phyloP scores from a whole-genome alignment of 2,888 invertebrate genomes.

The Myopa tessellatipennis region DNA sequence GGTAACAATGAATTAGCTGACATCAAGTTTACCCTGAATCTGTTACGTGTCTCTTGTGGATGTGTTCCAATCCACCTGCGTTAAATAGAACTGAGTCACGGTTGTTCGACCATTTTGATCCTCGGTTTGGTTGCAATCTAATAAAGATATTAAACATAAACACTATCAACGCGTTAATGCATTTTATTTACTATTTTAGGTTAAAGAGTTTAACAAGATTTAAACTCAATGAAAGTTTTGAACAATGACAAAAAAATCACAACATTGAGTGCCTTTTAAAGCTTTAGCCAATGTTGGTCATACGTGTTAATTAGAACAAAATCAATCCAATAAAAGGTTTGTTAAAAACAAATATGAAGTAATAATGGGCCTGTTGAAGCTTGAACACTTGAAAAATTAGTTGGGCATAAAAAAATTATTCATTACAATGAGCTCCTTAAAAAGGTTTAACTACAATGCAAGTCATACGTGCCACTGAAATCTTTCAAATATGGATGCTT shows the following conservation, averaged over 20 bases:
- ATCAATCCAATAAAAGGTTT: not conserved
- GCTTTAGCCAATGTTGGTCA: conserved; percentile 54
- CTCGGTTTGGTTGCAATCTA: not conserved
- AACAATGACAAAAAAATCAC: conserved; percentile 40
- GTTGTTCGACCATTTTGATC: too few relatives aligned
- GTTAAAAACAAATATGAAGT: not conserved
- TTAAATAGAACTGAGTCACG: too few relatives aligned
- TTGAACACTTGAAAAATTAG: not conserved
- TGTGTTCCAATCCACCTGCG: too few relatives aligned
- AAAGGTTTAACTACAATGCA: conserved; percentile 21
- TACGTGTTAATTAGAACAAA: conserved; percentile 40
- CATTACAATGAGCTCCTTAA: conserved; percentile 12
- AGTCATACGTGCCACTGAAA: conserved; percentile 41
- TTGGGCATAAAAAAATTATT: conserved; percentile 17
- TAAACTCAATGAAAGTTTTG: not conserved
- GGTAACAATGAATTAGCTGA: too few relatives aligned
- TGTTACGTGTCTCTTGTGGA: too few relatives aligned
- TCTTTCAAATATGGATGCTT: not conserved
- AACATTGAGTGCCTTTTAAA: conserved; percentile 48
- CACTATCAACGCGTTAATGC: not conserved
- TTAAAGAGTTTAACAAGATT: not conserved
- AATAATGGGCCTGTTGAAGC: not conserved
- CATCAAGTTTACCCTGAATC: too few relatives aligned
- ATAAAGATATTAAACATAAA: not conserved
- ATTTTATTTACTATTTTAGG: not conserved